Evolutionary conservation across 2,888 invertebrate species (phyloP).

Genomic region (Saturnia pavonia): DNA sequence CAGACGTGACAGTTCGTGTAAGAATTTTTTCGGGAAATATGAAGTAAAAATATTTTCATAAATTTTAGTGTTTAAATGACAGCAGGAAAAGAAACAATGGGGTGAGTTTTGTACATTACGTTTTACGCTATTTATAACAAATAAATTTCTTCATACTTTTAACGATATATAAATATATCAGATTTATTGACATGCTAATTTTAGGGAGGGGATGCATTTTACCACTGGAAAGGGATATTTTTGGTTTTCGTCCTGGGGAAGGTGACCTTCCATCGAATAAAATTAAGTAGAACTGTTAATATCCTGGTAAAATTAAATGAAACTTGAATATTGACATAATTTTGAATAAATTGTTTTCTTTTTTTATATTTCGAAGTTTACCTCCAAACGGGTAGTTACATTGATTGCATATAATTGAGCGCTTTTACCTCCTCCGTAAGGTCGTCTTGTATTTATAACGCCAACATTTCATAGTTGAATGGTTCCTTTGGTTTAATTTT

Average conservation of each 20-base stretch:
- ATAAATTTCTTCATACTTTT: background rate
- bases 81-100: conserved; percentile 91
- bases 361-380: conserved; percentile 35
- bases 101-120: conserved; percentile 78
- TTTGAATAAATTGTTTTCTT: conserved; percentile 18
- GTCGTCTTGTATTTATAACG: conserved; percentile 67
- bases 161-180: conserved; percentile 39
- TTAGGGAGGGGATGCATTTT: conserved; percentile 80
- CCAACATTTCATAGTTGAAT: conserved; percentile 45
- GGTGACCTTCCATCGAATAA: conserved; percentile 23
- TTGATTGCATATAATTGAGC: conserved; percentile 71
- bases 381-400: conserved; percentile 62
- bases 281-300: conserved; percentile 15
- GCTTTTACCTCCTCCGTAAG: conserved; percentile 62
- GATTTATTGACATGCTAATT: conserved; percentile 65
- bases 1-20: conserved; percentile 62
- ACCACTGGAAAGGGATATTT: conserved; percentile 77
- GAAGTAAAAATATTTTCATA: conserved; percentile 63
- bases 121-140: conserved; percentile 13
- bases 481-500: conserved; percentile 30
- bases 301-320: background rate
- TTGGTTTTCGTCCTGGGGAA: conserved; percentile 47
- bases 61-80: conserved; percentile 85
- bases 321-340: conserved; percentile 26
- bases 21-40: conserved; percentile 61